Evolutionary conservation across 2,888 invertebrate species (phyloP), one percentile per base, ranked within the genome.

Genomic region (Macaria liturata): DNA sequence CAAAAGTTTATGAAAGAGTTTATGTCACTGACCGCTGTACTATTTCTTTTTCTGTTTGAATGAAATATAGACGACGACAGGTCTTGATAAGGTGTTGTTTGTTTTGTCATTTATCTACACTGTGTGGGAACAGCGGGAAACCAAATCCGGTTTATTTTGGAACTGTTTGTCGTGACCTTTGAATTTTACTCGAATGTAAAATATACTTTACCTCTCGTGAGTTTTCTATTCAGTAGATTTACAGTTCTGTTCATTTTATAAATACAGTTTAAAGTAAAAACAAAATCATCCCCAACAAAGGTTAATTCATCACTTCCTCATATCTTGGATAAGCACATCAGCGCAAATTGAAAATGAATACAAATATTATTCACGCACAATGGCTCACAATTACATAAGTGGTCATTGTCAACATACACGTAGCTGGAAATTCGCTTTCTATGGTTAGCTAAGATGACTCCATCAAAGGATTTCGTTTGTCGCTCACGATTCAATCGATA

Each of bases 341-440:
- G 61, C 49, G 64, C 57, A 62, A 69, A 66, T 61, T 66, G 64
- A 67, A 66, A 69, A 67, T 67, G 66, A 64, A 65, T 66, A 63
- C 57, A 69, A 77, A 74, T 72, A 70, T 68, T 69, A 72, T 75
- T 71, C 71, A 76, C 74, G 62, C 72, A 84, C 83, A 84, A 85
- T 81, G 68, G 70, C 58, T 70, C 62, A 69, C 74, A 81, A 84
- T 88, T 86, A 79, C 78, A 81, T 83, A 86, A 86, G 71, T 63
- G 65, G 63, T 73, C 72, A 79, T 82, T 81, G 82, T 84, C 84
- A 81, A 81, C 81, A 76, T 74, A 76, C 34, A 37, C 34, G 34
- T 7, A 42, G 72, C 74, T 75, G 74, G 76, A 76, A 80, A 81
- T 78, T 80, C 74, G 72, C 85, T 84, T 86, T 84, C 78, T 82